Base-by-base conservation (phyloP, 2,888 invertebrate species). In the Hanleya hanleyi region DNA sequence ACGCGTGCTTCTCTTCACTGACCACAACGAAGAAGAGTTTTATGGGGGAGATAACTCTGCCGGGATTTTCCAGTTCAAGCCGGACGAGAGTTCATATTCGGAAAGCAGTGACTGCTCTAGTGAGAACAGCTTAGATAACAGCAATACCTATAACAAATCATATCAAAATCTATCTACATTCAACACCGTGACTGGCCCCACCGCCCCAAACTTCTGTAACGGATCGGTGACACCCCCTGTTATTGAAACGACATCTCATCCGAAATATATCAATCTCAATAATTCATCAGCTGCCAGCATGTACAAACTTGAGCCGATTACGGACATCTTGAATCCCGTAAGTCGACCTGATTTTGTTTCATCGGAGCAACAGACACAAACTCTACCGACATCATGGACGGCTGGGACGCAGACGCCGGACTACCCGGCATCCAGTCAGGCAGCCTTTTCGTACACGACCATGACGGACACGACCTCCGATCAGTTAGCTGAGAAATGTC, bases 301-400 rank as follows among this genome's bases (percentile, higher is more conserved):
- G 87, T 94, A 92, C 91, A 94, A 95, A 91, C 92, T 95, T 82
- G 95, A 95, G 86, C 93, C 94, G 0, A 94, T 94, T 84, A 93
- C 94, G 6, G 94, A 94, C 79, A 90, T 94, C 71, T 89, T 94
- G 62, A 86, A 80, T 57, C 26, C 26, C 22, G 29, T 29, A 4
- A n/a, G n/a, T n/a, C 57, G 57, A 15, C 57, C 57, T 57, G 57
- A 1, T 4, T 22, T 15, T 2, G 22, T 57, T 26, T 22, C 57
- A 22, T 15, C 18, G 3, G 15, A 15, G 22, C 26, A 29, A 18
- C 47, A 47, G 47, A n/a, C 47, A 7, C n/a, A 18, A 4, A 22
- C 22, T 47, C 22, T 47, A 22, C 57, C 57, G 12, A 26, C 22
- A 29, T n/a, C n/a, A n/a, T 57, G 57, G 57, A 4, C 57, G 7